Evolutionary conservation across 2,888 invertebrate genomes (phyloP).

Genomic region (Paralinhomoeus sp.): DNA sequence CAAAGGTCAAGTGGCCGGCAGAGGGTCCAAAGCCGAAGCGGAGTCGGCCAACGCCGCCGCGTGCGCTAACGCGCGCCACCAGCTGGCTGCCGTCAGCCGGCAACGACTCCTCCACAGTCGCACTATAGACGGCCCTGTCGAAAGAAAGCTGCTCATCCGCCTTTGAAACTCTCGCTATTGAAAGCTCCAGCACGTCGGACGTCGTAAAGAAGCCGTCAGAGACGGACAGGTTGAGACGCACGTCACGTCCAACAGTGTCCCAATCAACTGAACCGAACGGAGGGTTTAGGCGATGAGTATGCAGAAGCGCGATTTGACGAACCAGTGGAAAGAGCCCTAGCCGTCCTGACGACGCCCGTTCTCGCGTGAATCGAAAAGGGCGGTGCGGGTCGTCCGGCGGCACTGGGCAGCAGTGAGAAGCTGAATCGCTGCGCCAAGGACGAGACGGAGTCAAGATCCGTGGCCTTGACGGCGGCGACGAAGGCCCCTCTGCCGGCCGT

Average conservation of each 20-base stretch:
- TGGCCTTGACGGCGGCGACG: background rate
- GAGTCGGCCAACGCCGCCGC: constrained; percentile 38
- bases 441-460: constrained; percentile 10
- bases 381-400: constrained; percentile 12
- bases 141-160: no score
- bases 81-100: constrained; percentile 48
- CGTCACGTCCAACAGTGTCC: no score
- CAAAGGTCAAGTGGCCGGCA: no score
- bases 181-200: constrained; percentile 40
- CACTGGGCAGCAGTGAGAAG: constrained; percentile 13
- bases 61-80: constrained; percentile 53
- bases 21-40: background rate
- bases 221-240: constrained; percentile 62
- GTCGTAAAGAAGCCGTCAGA: constrained; percentile 83
- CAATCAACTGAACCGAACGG: no score
- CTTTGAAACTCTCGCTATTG: no score
- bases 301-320: background rate
- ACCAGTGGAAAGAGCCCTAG: background rate
- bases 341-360: constrained; percentile 10
- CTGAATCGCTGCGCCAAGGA: constrained; percentile 9
- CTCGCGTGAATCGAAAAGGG: constrained; percentile 10
- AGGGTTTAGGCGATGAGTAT: no score
- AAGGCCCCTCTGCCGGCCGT: constrained; percentile 42
- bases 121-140: constrained; percentile 6
- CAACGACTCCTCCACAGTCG: constrained; percentile 49